phyloP scores from a whole-genome alignment of 2,113 vertebrate species.

The Melozone crissalis region DNA sequence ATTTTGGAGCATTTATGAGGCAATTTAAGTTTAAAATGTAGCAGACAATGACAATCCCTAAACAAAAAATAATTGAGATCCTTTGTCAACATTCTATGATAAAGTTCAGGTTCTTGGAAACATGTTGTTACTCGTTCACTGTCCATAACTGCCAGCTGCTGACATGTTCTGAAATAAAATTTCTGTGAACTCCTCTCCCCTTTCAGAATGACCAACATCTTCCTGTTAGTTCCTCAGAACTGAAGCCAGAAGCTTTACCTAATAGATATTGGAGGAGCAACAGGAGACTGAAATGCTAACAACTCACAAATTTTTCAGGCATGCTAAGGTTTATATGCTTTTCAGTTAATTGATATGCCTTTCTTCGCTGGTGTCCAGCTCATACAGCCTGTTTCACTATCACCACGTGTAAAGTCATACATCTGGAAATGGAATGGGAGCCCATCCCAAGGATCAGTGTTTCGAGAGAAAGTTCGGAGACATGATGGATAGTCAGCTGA shows the following conservation, averaged over 20 bases:
- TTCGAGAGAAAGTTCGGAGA: not conserved
- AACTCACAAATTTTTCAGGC: not conserved
- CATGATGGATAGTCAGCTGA: constrained; percentile 31
- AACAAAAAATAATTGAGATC: not conserved
- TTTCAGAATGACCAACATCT: constrained; percentile 8
- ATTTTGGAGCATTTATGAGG: not conserved
- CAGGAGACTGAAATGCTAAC: not conserved
- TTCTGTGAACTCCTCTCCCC: not conserved
- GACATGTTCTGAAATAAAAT: not conserved
- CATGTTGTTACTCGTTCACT: not conserved
- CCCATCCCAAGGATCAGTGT: not conserved
- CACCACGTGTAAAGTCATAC: not conserved
- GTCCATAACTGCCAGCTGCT: not conserved
- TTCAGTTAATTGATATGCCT: not conserved
- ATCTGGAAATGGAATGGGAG: not conserved
- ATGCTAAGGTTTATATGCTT: not conserved
- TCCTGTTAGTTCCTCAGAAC: constrained; percentile 11
- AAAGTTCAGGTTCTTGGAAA: not conserved
- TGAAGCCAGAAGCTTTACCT: constrained; percentile 27
- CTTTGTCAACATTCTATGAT: not conserved
- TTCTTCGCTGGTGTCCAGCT: not conserved
- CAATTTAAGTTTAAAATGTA: not conserved
- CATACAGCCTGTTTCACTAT: not conserved
- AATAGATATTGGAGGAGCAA: constrained; percentile 4
- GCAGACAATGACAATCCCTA: not conserved